These are phyloP conservation scores for Pristionchus exspectatus DNA, from an alignment of 2,888 invertebrate species.

Conservation along the genomic window DNA sequence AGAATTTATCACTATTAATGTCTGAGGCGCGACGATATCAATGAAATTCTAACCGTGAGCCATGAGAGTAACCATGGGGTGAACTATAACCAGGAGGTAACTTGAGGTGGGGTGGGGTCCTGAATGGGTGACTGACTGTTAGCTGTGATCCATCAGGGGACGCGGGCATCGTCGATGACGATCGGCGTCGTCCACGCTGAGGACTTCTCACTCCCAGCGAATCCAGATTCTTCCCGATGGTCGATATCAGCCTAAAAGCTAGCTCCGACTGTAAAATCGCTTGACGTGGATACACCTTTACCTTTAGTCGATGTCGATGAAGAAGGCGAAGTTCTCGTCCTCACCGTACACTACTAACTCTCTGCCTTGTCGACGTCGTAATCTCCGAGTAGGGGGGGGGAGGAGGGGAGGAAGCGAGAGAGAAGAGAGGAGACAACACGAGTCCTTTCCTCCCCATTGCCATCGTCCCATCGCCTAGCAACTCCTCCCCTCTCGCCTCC, in stretches of 20 bases:
- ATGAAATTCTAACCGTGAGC: no score
- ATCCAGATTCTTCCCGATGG: background rate
- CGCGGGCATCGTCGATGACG: background rate
- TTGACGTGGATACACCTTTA: no score
- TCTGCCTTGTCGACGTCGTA: background rate
- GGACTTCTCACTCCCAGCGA: background rate
- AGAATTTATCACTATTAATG: no score
- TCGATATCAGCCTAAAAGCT: no score
- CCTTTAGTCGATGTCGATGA: background rate
- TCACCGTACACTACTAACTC: constrained; percentile 1
- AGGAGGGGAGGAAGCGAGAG: background rate
- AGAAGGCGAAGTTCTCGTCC: background rate
- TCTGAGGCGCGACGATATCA: no score
- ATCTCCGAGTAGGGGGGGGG: background rate
- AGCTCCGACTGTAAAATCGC: no score
- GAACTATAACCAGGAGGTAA: background rate
- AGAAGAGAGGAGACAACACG: constrained; percentile 9
- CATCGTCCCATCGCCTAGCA: background rate
- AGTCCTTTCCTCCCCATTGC: constrained; percentile 2
- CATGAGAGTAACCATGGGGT: no score
- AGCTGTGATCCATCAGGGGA: background rate
- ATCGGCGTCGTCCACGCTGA: background rate
- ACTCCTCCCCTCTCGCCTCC: background rate
- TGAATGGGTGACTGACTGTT: background rate
- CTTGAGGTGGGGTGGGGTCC: no score